Base-by-base conservation (phyloP, 2,888 invertebrate species). In the Drosophila longiperda region DNA sequence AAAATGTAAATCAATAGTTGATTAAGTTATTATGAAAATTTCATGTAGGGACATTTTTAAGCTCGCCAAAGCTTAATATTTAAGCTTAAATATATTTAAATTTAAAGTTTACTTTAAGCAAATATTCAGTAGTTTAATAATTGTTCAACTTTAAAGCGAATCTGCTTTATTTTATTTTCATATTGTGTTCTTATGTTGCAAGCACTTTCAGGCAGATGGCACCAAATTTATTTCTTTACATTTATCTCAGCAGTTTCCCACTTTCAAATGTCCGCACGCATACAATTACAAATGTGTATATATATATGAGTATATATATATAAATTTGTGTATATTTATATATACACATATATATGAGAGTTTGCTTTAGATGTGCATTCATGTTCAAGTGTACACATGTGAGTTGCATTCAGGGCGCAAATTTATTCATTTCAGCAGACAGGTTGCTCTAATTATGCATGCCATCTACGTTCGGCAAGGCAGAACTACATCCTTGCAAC, bases 351-450 rank as follows among this genome's bases (percentile, higher is more conserved):
- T 32, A 15, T 33, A 23, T 38, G 2, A 36, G 23, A 12, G 70
- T 20, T 57, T 52, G 48, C 52, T 48, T 64, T 68, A 45, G 62
- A 45, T 63, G 68, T 42, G 64, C 65, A 82, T 82, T 79, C 70
- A 78, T 66, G 71, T 72, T 82, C 83, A 85, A 82, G 88, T 82
- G 67, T 85, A 63, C 62, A 67, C 40, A 73, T 78, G 59, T 81
- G 70, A 55, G 66, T 79, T 53, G 66, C 61, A 59, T 76, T 73
- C 89, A 68, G 49, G 66, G 49, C 64, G 67, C 67, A 85, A 77
- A 89, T 89, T 83, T 83, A 83, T 83, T 83, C 89, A 86, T 83
- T 83, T 72, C 62, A 52, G 64, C 78, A 89, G 89, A 89, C 89
- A 71, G 71, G 74, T 57, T 81, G 75, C 84, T 83, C 89, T 83